Evolutionary conservation across 2,888 invertebrate genomes (phyloP).

Genomic region (Acrobasis suavella): DNA sequence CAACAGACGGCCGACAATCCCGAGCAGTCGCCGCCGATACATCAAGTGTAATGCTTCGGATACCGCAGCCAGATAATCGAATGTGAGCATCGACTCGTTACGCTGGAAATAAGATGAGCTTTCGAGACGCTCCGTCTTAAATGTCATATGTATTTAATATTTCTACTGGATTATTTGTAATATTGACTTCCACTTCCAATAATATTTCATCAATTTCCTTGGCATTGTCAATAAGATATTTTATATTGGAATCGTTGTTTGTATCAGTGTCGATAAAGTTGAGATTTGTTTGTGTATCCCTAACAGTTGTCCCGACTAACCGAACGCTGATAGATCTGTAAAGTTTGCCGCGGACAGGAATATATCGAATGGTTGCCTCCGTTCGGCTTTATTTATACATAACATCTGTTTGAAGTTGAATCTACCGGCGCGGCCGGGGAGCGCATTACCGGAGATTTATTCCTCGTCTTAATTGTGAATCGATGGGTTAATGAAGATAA

Average conservation of each 20-base stretch:
- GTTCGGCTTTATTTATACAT: slow-evolving; percentile 82
- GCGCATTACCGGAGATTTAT: slow-evolving; percentile 82
- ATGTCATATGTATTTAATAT: slow-evolving; percentile 50
- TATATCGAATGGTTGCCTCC: slow-evolving; percentile 82
- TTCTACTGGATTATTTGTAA: slow-evolving; percentile 46
- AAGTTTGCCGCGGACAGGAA: slow-evolving; percentile 82
- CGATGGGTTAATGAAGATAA: slow-evolving; percentile 83
- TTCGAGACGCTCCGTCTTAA: slow-evolving; percentile 51
- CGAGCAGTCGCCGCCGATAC: slow-evolving; percentile 78
- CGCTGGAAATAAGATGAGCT: slow-evolving; percentile 80
- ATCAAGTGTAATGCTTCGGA: slow-evolving; percentile 81
- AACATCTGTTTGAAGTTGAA: slow-evolving; percentile 82
- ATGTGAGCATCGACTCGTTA: slow-evolving; percentile 82
- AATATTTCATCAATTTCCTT: slow-evolving; percentile 29
- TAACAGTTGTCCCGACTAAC: slow-evolving; percentile 58
- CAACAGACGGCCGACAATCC: slow-evolving; percentile 78
- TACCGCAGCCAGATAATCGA: slow-evolving; percentile 81
- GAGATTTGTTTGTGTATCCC: slow-evolving; percentile 47
- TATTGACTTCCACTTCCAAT: slow-evolving; percentile 42
- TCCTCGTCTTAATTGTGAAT: slow-evolving; percentile 83
- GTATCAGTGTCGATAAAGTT: slow-evolving; percentile 49
- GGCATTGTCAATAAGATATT: slow-evolving; percentile 16
- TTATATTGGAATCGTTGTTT: slow-evolving; percentile 30
- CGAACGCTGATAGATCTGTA: slow-evolving; percentile 77
- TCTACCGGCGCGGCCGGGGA: slow-evolving; percentile 79